Percentiles rank a stretch among this genome's conserved stretches.
phyloP scores from a whole-genome alignment of 1,140 invertebrate species.

The Venustaconcha ellipsiformis region DNA sequence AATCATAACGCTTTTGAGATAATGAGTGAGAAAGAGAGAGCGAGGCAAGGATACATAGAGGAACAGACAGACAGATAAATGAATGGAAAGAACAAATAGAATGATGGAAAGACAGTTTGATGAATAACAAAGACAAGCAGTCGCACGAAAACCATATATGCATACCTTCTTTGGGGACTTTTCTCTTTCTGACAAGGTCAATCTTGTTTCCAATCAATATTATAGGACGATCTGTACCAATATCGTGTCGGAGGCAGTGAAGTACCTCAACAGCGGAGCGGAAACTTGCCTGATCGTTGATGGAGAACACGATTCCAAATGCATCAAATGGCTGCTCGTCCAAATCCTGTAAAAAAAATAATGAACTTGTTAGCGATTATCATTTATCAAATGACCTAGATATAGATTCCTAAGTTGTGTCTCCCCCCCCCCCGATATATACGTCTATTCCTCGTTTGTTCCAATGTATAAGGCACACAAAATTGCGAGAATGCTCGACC shows the following conservation, averaged over 20 bases:
- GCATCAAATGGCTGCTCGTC: constrained; percentile 30
- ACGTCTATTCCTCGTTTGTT: no score
- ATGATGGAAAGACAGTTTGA: no score
- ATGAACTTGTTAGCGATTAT: no score
- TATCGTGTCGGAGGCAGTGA: constrained; percentile 46
- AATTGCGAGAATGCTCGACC: no score
- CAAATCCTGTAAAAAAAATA: no score
- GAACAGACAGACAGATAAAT: background rate
- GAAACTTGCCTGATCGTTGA: constrained; percentile 82
- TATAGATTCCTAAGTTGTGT: no score
- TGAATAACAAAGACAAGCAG: no score
- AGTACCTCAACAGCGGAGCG: constrained; percentile 47
- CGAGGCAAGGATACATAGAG: background rate
- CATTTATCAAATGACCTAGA: no score
- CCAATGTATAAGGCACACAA: no score
- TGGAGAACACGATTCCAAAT: constrained; percentile 72
- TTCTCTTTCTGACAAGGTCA: constrained; percentile 53
- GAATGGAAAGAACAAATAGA: no score
- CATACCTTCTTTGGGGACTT: constrained; percentile 51
- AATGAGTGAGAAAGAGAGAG: background rate
- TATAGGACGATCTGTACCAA: constrained; percentile 49
- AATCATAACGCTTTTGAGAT: no score
- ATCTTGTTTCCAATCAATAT: constrained; percentile 55
- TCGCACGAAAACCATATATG: background rate
- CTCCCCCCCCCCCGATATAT: no score